A percentile compares a stretch with the other conserved stretches of the same genome.
Conservation (phyloP, 2,113 vertebrate species). For the Mobula hypostoma region DNA sequence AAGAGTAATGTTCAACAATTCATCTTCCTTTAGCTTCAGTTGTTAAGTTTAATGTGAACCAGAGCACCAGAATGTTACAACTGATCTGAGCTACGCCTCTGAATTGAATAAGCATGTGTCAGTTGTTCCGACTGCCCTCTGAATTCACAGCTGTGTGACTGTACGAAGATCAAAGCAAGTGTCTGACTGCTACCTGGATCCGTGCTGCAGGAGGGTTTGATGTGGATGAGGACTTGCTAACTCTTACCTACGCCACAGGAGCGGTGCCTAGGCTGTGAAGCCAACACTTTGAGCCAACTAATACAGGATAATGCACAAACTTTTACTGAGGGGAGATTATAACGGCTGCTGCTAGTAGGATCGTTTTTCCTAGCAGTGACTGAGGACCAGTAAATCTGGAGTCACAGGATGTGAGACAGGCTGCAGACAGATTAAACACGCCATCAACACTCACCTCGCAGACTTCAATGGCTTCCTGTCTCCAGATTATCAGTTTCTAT, state of each 20-base stretch:
- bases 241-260: background rate
- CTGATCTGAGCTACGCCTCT: conserved; percentile 1
- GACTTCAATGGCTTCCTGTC: background rate
- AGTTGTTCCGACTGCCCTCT: background rate
- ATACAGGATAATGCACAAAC: background rate
- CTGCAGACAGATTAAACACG: conserved; percentile 1
- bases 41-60: conserved; percentile 35
- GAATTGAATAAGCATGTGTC: conserved; percentile 29
- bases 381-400: background rate
- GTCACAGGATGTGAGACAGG: background rate
- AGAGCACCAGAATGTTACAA: conserved; percentile 33
- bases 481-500: background rate
- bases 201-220: background rate
- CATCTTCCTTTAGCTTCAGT: background rate
- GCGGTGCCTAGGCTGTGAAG: background rate
- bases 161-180: conserved; percentile 9
- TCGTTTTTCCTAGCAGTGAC: background rate
- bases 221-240: background rate
- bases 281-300: background rate
- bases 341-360: background rate
- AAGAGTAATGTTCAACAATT: conserved; percentile 34
- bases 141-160: conserved; percentile 30
- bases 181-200: conserved; percentile 23
- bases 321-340: background rate
- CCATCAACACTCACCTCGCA: background rate